These are phyloP conservation scores for Sarotherodon lohbergeri DNA, from an alignment of 2,113 vertebrate species.

Conservation along the genomic window DNA sequence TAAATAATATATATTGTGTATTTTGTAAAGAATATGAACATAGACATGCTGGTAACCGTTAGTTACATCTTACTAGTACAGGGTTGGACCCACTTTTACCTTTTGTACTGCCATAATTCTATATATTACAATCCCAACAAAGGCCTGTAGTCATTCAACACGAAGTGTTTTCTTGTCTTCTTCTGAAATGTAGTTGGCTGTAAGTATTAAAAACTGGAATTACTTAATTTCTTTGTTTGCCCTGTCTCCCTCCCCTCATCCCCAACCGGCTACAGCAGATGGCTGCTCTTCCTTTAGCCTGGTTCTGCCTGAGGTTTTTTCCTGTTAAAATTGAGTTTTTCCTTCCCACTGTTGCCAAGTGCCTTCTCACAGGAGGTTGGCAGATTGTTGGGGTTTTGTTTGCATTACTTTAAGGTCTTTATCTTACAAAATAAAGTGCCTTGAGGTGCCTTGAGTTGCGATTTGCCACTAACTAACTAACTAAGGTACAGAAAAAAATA, in stretches of 20 bases:
- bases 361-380: neutral
- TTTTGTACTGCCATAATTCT: neutral
- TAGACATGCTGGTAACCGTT: neutral
- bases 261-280: fast-evolving
- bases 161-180: neutral
- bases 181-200: neutral
- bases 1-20: neutral
- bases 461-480: neutral
- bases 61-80: neutral
- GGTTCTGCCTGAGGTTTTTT: neutral
- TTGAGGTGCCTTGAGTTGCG: neutral
- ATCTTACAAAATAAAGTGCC: neutral
- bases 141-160: neutral
- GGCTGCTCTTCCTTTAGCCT: neutral
- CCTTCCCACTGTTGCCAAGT: neutral
- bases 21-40: neutral
- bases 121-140: too few species aligned
- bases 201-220: neutral
- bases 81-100: neutral
- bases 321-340: neutral
- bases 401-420: neutral
- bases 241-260: neutral
- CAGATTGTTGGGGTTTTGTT: neutral
- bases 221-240: neutral
- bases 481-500: neutral